These are phyloP conservation scores for Thunnus thynnus DNA, from an alignment of 2,113 vertebrate genomes.

Conservation along the genomic window DNA sequence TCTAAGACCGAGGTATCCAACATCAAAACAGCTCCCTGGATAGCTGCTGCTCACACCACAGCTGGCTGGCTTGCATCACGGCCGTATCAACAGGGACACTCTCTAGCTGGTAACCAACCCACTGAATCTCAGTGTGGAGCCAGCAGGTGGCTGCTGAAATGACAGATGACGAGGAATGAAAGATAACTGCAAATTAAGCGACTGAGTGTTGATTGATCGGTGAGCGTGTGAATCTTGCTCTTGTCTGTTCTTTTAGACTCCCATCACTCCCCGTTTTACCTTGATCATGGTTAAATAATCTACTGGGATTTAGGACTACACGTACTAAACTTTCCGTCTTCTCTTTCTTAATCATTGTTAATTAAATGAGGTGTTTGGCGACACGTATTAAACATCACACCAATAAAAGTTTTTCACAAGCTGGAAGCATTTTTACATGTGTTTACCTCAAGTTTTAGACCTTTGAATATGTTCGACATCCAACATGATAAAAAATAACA, in stretches of 20 bases:
- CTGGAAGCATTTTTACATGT: no score
- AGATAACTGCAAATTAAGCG: conserved; percentile 64
- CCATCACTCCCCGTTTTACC: conserved; percentile 13
- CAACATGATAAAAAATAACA: no score
- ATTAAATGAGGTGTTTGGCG: no score
- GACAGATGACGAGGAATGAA: conserved; percentile 53
- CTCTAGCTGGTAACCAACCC: conserved; percentile 44
- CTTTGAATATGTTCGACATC: no score
- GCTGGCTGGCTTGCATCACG: conserved; percentile 63
- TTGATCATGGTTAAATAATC: not conserved
- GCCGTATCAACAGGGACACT: conserved; percentile 38
- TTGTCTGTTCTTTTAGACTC: conserved; percentile 2
- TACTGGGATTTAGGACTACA: not conserved
- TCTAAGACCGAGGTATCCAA: not conserved
- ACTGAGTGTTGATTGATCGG: conserved; percentile 62
- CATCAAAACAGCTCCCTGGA: conserved; percentile 25
- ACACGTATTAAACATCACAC: no score
- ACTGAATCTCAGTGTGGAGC: conserved; percentile 27
- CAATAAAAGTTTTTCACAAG: no score
- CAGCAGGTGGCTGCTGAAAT: conserved; percentile 71
- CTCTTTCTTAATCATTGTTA: no score
- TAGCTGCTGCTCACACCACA: conserved; percentile 59
- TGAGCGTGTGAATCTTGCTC: conserved; percentile 45
- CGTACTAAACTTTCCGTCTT: no score
- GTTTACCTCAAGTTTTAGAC: no score